These are phyloP conservation scores for Enteromius fasciolatus DNA, from an alignment of 2,797 vertebrate genomes.

Conservation along the genomic window DNA sequence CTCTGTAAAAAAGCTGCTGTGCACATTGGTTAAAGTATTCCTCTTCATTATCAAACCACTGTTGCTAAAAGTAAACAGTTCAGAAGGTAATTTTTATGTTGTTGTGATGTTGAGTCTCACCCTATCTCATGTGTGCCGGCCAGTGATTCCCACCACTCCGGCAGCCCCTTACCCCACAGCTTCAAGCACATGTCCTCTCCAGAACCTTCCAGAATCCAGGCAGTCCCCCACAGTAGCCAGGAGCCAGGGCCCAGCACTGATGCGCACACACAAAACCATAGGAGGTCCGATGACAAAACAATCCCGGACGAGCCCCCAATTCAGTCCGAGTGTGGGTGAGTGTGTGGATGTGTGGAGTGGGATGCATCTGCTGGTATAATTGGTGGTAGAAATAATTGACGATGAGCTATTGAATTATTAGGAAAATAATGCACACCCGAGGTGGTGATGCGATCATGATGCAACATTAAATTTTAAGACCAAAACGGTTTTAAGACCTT, in stretches of 20 bases:
- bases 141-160: conserved; percentile 91
- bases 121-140: conserved; percentile 54
- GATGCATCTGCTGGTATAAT: background rate
- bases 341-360: conserved; percentile 39
- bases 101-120: conserved; percentile 63
- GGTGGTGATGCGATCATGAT: no score
- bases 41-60: background rate
- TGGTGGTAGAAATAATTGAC: background rate
- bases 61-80: background rate
- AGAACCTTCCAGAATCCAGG: conserved; percentile 92
- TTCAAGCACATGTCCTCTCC: conserved; percentile 85
- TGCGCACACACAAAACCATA: conserved; percentile 80
- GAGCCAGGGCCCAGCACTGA: conserved; percentile 66
- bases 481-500: no score
- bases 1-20: background rate
- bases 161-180: conserved; percentile 87
- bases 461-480: no score
- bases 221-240: conserved; percentile 81
- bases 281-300: conserved; percentile 82
- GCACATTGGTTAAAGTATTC: background rate
- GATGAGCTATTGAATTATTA: no score
- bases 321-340: conserved; percentile 88
- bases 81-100: background rate
- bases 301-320: conserved; percentile 84
- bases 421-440: no score